Evolutionary conservation across 2,888 invertebrate species (phyloP).

Genomic region (Erebia aethiops): DNA sequence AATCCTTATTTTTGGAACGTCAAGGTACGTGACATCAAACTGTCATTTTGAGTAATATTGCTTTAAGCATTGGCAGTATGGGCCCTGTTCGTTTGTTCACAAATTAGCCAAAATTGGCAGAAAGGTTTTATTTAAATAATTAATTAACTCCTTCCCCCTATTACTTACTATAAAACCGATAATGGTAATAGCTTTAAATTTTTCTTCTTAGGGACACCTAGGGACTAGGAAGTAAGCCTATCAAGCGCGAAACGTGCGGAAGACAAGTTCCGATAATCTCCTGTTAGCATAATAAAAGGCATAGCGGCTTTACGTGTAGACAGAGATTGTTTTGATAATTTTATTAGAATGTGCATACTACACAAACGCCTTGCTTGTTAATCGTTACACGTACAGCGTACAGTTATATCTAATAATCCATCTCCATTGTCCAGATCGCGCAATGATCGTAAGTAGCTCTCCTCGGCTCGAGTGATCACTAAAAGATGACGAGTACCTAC

Average conservation of each 20-base stretch:
- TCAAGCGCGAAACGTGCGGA: slow-evolving; percentile 5
- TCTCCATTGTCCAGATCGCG: slow-evolving; percentile 51
- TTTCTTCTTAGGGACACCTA: neutral
- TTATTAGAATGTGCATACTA: neutral
- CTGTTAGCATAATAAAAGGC: slow-evolving; percentile 7
- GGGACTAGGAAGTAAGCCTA: neutral
- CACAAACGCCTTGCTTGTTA: slow-evolving; percentile 19
- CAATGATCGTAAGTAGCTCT: slow-evolving; percentile 41
- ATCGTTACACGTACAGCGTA: slow-evolving; percentile 64
- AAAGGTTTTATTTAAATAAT: too few species aligned
- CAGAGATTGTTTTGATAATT: slow-evolving; percentile 17
- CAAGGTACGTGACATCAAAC: too few species aligned
- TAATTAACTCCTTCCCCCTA: too few species aligned
- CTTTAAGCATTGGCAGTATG: too few species aligned
- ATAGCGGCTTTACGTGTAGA: slow-evolving; percentile 6
- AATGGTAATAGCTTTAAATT: too few species aligned
- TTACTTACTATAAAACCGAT: too few species aligned
- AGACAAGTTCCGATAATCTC: neutral
- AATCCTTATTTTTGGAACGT: too few species aligned
- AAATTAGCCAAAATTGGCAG: too few species aligned
- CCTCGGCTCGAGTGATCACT: slow-evolving; percentile 14
- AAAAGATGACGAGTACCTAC: slow-evolving; percentile 11
- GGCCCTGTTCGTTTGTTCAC: too few species aligned
- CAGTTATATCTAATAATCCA: slow-evolving; percentile 65
- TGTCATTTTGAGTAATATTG: too few species aligned